A percentile compares a stretch with the other conserved stretches of the same genome.
Evolutionary conservation across 2,113 vertebrate genomes (phyloP).

Genomic region (Psammodynastes pulverulentus): DNA sequence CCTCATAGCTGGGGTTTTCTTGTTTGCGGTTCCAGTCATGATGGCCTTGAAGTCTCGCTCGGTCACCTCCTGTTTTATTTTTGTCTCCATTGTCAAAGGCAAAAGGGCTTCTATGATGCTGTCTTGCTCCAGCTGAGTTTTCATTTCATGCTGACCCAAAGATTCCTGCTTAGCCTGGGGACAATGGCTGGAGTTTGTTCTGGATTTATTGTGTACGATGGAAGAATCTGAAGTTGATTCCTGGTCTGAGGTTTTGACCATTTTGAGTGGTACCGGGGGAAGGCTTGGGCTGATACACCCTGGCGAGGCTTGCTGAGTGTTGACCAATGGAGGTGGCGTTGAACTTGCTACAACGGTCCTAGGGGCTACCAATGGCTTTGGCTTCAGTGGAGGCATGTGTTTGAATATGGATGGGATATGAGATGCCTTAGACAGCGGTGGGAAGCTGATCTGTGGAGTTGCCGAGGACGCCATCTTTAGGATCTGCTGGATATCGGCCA

Average conservation of each 20-base stretch:
- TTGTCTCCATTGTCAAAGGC: constrained; percentile 74
- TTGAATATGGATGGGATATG: constrained; percentile 79
- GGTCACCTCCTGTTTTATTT: constrained; percentile 83
- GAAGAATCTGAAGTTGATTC: constrained; percentile 71
- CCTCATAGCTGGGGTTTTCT: constrained; percentile 70
- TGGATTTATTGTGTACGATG: constrained; percentile 62
- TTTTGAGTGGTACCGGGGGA: constrained; percentile 77
- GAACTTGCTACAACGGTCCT: constrained; percentile 84
- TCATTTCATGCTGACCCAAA: constrained; percentile 69
- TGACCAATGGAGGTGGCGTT: constrained; percentile 87
- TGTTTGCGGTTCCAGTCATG: constrained; percentile 67
- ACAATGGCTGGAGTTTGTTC: constrained; percentile 61
- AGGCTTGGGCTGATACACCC: constrained; percentile 90
- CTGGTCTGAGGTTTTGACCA: constrained; percentile 71
- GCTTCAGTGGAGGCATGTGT: constrained; percentile 89
- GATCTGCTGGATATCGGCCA: constrained; percentile 96
- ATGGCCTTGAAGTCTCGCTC: constrained; percentile 79
- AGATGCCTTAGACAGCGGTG: constrained; percentile 83
- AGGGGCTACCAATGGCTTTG: constrained; percentile 88
- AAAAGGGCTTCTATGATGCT: constrained; percentile 77
- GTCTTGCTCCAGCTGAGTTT: constrained; percentile 78
- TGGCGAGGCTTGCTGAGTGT: constrained; percentile 88
- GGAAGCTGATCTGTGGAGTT: constrained; percentile 85
- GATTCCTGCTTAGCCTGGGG: constrained; percentile 63
- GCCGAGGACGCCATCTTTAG: constrained; percentile 87